Evolutionary conservation across 2,888 invertebrate genomes (phyloP).

Genomic region (Osmoderma eremita): DNA sequence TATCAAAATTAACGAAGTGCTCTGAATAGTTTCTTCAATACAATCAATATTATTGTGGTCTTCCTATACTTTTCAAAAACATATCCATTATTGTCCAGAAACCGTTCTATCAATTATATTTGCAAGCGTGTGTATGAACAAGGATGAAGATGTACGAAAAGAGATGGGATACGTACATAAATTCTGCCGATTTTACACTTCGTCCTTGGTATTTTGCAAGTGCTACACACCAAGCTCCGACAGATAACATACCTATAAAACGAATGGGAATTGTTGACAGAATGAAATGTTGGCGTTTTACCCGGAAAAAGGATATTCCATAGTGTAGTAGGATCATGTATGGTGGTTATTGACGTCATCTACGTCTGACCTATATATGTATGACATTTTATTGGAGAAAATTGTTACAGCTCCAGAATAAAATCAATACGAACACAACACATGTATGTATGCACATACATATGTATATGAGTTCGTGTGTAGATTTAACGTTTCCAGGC

Average conservation of each 20-base stretch:
- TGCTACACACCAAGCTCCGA: neutral
- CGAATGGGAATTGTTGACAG: constrained; percentile 11
- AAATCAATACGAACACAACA: constrained; percentile 24
- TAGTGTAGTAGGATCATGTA: constrained; percentile 2
- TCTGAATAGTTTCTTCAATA: too few relatives aligned
- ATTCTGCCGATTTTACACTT: too few relatives aligned
- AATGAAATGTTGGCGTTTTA: constrained; percentile 24
- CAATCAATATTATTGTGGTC: too few relatives aligned
- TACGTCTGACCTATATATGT: constrained; percentile 29
- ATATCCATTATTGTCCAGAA: too few relatives aligned
- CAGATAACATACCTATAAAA: neutral
- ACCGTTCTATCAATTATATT: too few relatives aligned
- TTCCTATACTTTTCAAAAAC: too few relatives aligned
- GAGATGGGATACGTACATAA: too few relatives aligned
- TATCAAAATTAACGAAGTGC: too few relatives aligned
- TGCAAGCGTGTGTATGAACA: too few relatives aligned
- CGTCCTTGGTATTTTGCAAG: neutral
- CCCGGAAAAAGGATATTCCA: constrained; percentile 5
- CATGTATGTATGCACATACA: neutral
- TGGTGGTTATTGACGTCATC: constrained; percentile 34
- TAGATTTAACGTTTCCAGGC: neutral
- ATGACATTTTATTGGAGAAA: constrained; percentile 30
- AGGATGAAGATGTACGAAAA: too few relatives aligned
- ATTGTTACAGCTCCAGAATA: constrained; percentile 21
- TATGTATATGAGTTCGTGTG: neutral